These are phyloP conservation scores for Drosophila truncata DNA, from an alignment of 1,140 invertebrate genomes.

Conservation along the genomic window DNA sequence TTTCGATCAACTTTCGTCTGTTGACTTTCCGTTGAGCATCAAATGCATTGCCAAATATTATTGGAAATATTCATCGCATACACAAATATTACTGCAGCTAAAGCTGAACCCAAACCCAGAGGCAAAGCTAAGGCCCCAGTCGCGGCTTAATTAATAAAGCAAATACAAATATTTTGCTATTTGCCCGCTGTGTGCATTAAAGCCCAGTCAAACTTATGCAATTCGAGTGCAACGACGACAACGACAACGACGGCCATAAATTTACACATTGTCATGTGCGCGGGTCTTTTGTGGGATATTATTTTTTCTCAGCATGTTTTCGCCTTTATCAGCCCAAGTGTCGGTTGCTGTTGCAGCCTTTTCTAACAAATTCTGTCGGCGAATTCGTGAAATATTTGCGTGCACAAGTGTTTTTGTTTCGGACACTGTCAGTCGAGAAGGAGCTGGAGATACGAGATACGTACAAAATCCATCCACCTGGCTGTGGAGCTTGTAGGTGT, in stretches of 20 bases:
- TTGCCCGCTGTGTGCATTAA: conserved; percentile 68
- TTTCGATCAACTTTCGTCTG: conserved; percentile 12
- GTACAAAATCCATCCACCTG: conserved; percentile 4
- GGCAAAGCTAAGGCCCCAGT: conserved; percentile 17
- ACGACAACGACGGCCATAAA: conserved; percentile 58
- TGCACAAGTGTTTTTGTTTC: conserved; percentile 71
- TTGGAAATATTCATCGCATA: conserved; percentile 45
- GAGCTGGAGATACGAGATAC: neutral
- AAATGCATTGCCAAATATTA: conserved; percentile 74
- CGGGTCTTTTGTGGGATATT: conserved; percentile 51
- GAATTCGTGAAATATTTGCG: conserved; percentile 75
- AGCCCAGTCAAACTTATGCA: conserved; percentile 68
- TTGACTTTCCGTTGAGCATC: conserved; percentile 46
- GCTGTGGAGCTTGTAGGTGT: conserved; percentile 15
- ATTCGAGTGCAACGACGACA: conserved; percentile 43
- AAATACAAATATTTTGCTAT: conserved; percentile 81
- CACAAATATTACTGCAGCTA: conserved; percentile 55
- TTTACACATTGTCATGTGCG: conserved; percentile 76
- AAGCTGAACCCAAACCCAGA: neutral
- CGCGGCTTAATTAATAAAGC: conserved; percentile 75
- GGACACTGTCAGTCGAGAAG: conserved; percentile 15
- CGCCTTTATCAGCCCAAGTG: conserved; percentile 45
- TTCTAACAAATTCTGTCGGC: conserved; percentile 77
- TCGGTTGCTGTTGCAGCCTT: conserved; percentile 46
- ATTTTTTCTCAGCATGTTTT: conserved; percentile 48